Evolutionary conservation across 2,888 invertebrate species (phyloP).

Genomic region (Tortricodes alternella): DNA sequence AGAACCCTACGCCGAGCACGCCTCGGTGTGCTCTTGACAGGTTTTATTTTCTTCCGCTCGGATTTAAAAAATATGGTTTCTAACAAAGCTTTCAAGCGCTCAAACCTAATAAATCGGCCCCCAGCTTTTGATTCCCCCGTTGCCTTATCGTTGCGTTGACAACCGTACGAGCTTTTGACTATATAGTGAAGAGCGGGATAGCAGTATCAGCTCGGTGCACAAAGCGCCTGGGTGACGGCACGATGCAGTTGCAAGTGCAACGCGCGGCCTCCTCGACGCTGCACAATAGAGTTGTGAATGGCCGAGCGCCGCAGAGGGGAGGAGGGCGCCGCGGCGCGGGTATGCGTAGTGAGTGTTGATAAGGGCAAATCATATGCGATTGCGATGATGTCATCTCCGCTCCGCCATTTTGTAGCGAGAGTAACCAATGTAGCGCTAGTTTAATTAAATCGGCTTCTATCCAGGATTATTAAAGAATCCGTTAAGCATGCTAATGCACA

Average conservation of each 20-base stretch:
- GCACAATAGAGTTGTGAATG: slow-evolving; percentile 59
- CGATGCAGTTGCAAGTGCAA: slow-evolving; percentile 49
- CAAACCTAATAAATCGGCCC: too few relatives aligned
- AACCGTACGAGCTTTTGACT: too few relatives aligned
- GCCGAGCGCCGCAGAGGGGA: slow-evolving; percentile 42
- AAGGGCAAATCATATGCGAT: slow-evolving; percentile 31
- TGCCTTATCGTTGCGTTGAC: too few relatives aligned
- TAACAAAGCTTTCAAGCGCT: too few relatives aligned
- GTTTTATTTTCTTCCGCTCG: too few relatives aligned
- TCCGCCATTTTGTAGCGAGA: slow-evolving; percentile 48
- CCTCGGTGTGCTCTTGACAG: too few relatives aligned
- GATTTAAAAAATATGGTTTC: too few relatives aligned
- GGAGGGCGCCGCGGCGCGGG: slow-evolving; percentile 37
- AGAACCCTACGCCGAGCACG: too few relatives aligned
- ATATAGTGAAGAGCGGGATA: background rate
- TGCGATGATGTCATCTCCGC: slow-evolving; percentile 66
- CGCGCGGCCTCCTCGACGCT: slow-evolving; percentile 30
- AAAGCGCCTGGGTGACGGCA: background rate
- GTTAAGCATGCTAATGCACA: too few relatives aligned
- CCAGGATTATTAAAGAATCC: too few relatives aligned
- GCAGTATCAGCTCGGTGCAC: slow-evolving; percentile 44
- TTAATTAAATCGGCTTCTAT: too few relatives aligned
- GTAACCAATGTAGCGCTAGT: background rate
- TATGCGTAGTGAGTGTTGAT: slow-evolving; percentile 39
- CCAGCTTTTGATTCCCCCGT: too few relatives aligned